A percentile compares a stretch with the other conserved stretches of the same genome.
These are phyloP conservation scores for Holacanthus passer DNA, from an alignment of 2,113 vertebrate genomes.

Conservation along the genomic window DNA sequence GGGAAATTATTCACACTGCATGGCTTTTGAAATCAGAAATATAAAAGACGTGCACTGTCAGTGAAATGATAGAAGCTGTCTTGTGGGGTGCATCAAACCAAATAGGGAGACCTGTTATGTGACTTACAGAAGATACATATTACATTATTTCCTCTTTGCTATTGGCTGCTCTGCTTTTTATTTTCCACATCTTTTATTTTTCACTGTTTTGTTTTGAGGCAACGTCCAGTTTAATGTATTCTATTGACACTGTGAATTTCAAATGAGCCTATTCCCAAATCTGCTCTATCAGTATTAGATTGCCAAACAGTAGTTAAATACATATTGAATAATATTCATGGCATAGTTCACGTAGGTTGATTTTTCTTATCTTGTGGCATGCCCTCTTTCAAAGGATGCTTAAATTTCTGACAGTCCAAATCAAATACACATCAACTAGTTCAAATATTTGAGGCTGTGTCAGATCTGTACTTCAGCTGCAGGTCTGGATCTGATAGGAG, in stretches of 20 bases:
- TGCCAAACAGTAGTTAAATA: slow-evolving; percentile 7
- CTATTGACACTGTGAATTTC: neutral
- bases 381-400: slow-evolving; percentile 32
- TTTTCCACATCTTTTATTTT: slow-evolving; percentile 18
- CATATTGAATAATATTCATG: slow-evolving; percentile 6
- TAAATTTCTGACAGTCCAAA: slow-evolving; percentile 40
- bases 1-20: slow-evolving; percentile 42
- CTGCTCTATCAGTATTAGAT: neutral
- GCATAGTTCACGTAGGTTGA: slow-evolving; percentile 13
- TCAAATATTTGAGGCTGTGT: slow-evolving; percentile 55
- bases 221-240: slow-evolving; percentile 19
- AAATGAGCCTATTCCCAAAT: slow-evolving; percentile 4
- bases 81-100: slow-evolving; percentile 29
- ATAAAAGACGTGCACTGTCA: slow-evolving; percentile 35
- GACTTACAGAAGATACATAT: slow-evolving; percentile 16
- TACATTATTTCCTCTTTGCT: slow-evolving; percentile 4
- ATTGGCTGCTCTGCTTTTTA: slow-evolving; percentile 14
- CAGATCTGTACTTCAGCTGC: slow-evolving; percentile 32
- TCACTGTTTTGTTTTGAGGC: neutral
- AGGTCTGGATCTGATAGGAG: slow-evolving; percentile 63
- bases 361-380: slow-evolving; percentile 28
- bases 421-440: slow-evolving; percentile 36
- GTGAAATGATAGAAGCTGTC: slow-evolving; percentile 44
- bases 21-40: slow-evolving; percentile 46
- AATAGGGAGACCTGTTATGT: slow-evolving; percentile 41